A percentile compares a stretch with the other conserved stretches of the same genome.
phyloP scores from a whole-genome alignment of 2,113 vertebrate species.

The Azemiops feae region DNA sequence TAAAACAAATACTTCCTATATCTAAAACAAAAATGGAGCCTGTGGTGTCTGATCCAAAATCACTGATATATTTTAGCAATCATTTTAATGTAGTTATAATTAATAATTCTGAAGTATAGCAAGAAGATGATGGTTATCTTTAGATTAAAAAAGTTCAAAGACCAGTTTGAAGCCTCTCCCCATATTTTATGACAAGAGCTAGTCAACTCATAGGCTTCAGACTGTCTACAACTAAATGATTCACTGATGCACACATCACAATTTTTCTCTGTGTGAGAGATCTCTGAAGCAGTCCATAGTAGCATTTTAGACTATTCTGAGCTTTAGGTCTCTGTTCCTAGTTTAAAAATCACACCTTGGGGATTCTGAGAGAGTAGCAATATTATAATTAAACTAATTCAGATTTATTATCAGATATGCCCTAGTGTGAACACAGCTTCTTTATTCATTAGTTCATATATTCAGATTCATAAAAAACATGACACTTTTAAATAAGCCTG shows the following conservation, averaged over 20 bases:
- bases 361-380: not conserved
- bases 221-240: not conserved
- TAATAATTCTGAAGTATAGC: not conserved
- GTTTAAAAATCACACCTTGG: not conserved
- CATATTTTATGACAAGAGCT: not conserved
- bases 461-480: slow-evolving; percentile 4
- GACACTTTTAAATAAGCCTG: slow-evolving; percentile 3
- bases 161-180: not conserved
- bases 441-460: slow-evolving; percentile 1
- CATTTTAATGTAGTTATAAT: not conserved
- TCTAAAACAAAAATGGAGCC: not conserved
- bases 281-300: not conserved
- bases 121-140: not conserved
- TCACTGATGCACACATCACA: not conserved
- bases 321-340: not conserved
- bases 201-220: not conserved
- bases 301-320: not conserved
- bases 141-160: not conserved
- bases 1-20: not conserved
- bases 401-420: not conserved
- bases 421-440: not conserved
- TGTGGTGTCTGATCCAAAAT: not conserved
- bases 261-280: not conserved
- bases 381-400: not conserved
- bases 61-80: not conserved